Evolutionary conservation across 2,113 vertebrate genomes (phyloP), one percentile per base, ranked within the genome.

Genomic region (Capreolus pygargus): DNA sequence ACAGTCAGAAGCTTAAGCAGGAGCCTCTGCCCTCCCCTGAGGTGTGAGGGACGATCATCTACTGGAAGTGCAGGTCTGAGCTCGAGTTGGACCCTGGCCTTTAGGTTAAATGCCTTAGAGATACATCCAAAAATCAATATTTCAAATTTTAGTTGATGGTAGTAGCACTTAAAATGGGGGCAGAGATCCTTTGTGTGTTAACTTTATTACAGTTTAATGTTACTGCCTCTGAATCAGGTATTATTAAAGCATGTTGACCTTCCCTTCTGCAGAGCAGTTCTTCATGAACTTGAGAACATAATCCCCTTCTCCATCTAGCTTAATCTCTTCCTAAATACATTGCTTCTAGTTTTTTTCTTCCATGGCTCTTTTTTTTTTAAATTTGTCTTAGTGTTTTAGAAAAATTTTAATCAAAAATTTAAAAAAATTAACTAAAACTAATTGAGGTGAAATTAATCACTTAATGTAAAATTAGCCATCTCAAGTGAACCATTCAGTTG

Each of bases 391-490:
- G 25, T 30, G 55, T 86, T 91, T 94, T 90, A 47, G 19, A 70
- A 55, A 92, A 79, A 21, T 4, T 33, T 81, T 50, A 81, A 81
- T 52, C 6, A 81, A 81, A 83, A 39, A 55, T 55, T 79, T 86
- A 54, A 82, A 52, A 52, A 16, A 16, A 16, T 54, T 16, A 43
- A 45, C 28, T 81, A 36, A 47, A 86, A 76, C 45, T 54, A 58
- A 76, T 54, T 61, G 57, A 95, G 45, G 89, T 92, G 60, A 92
- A 82, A 30, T 74, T 81, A 47, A 33, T 88, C 52, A 95, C 23
- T 45, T 79, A 47, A 67, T 58, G 47, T 90, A 87, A 92, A 92
- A 92, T 92, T 70, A 95, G 52, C 83, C 76, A 89, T 92, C 70
- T 88, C 54, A 96, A 87, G 36, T 91, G 74, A 86, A 79, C n/a